Evolutionary conservation across 2,113 vertebrate genomes (phyloP), one percentile per base, ranked within the genome.

Genomic region (Caranx melampygus): DNA sequence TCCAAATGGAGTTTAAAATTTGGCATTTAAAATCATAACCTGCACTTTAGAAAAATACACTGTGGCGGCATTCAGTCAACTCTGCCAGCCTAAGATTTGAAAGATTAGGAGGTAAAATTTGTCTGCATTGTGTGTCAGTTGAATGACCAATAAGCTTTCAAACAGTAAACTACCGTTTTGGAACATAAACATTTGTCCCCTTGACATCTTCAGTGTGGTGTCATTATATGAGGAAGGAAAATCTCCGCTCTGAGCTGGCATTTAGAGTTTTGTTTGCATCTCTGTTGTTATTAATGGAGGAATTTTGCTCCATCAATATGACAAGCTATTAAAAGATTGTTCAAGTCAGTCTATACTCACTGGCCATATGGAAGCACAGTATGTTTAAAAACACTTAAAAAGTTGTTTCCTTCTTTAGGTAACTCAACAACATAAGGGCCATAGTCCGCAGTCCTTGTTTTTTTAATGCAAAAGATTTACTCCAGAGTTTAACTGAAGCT

Each of bases 111-210:
- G 26, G 4, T 26, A 21, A 26, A 21, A 55, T 55, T n/a, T 26
- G 52, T 10, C 21, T 8, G 5, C 5, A 51, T 7, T 51, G 16
- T 0, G 6, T 55, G 12, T 55, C 34, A 42, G 12, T 58, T 49
- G n/a, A 20, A 71, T 26, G 15, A 44, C 51, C 44, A 42, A 42
- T 64, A 37, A 44, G 31, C 58, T 16, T 42, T 1, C 49, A 70
- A 58, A 31, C 59, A 51, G 40, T 57, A 54, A 31, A 47, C 54
- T 54, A 31, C 55, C 45, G 45, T 20, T 42, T 21, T 51, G 40
- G n/a, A 3, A 44, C 26, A 16, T 51, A 69, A 68, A 78, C 21
- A 67, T 18, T 60, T 81, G 57, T 66, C 20, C 67, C 77, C 9
- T 40, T 60, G 4, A 76, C 63, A 62, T 52, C 35, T 67, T 57